phyloP scores from a whole-genome alignment of 2,888 invertebrate genomes.

The Leucophenga montana region DNA sequence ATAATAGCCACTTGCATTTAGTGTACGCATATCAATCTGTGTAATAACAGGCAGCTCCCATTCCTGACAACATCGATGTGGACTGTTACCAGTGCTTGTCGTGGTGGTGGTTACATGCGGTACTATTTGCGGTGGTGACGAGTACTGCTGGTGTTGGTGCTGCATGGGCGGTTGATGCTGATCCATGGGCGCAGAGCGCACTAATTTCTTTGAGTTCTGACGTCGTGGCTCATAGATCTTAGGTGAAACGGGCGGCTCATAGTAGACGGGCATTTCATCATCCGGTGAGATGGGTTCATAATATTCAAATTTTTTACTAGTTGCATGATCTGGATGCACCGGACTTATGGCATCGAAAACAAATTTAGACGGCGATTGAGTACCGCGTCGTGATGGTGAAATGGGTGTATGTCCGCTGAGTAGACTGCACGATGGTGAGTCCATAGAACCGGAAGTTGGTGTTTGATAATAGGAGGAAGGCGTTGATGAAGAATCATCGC shows the following conservation, averaged over 20 bases:
- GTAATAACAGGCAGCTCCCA: constrained; percentile 64
- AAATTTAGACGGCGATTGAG: constrained; percentile 77
- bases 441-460: constrained; percentile 66
- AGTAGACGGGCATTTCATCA: constrained; percentile 57
- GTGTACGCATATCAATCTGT: constrained; percentile 57
- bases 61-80: constrained; percentile 56
- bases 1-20: constrained; percentile 56
- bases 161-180: constrained; percentile 42
- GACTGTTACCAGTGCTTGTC: constrained; percentile 26
- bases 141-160: too few species aligned
- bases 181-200: constrained; percentile 47
- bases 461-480: constrained; percentile 70
- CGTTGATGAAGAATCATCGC: constrained; percentile 58
- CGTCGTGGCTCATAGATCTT: constrained; percentile 54
- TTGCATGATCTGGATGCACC: constrained; percentile 48
- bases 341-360: constrained; percentile 75
- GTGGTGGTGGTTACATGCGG: constrained; percentile 39
- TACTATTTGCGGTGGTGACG: constrained; percentile 41
- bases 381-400: constrained; percentile 72
- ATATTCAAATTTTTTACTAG: constrained; percentile 69
- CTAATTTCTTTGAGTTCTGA: constrained; percentile 57
- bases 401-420: constrained; percentile 48
- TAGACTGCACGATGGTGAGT: constrained; percentile 56
- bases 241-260: constrained; percentile 56
- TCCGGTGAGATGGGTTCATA: constrained; percentile 71